These are phyloP conservation scores for Tetramorium parvispinum DNA, from an alignment of 1,140 invertebrate species.

Conservation along the genomic window DNA sequence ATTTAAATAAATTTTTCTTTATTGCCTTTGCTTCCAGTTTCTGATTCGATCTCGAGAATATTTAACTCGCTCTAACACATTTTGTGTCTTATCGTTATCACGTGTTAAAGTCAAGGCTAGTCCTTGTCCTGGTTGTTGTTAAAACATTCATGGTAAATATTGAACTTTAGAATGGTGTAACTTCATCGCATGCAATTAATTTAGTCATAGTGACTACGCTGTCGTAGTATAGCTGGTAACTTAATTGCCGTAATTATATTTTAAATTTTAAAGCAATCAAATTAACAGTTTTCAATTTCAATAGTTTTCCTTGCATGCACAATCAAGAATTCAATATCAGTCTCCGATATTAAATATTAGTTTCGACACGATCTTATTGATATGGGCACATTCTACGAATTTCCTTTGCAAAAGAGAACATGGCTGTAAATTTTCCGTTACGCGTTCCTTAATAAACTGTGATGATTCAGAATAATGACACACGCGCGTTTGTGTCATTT, in stretches of 20 bases:
- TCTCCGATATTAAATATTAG: neutral
- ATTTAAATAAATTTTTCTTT: neutral
- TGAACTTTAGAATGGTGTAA: slow-evolving; percentile 10
- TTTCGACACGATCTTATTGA: neutral
- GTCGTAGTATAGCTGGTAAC: neutral
- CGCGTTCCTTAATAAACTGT: neutral
- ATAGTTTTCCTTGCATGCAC: neutral
- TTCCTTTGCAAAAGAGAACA: neutral
- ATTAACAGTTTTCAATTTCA: neutral
- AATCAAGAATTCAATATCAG: neutral
- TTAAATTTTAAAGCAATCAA: neutral
- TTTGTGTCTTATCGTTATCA: slow-evolving; percentile 5
- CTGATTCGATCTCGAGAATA: neutral
- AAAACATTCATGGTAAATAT: slow-evolving; percentile 29
- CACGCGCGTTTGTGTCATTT: slow-evolving; percentile 12
- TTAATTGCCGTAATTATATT: neutral
- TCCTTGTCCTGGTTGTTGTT: slow-evolving; percentile 1
- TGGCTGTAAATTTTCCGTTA: neutral
- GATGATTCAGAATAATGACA: slow-evolving; percentile 28
- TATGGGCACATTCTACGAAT: neutral
- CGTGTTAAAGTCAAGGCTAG: neutral
- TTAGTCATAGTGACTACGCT: neutral
- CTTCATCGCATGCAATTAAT: neutral
- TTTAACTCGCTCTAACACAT: neutral
- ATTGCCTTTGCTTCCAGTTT: neutral